Conservation (phyloP, 2,888 invertebrate genomes). For the Tetranychus truncatus region DNA sequence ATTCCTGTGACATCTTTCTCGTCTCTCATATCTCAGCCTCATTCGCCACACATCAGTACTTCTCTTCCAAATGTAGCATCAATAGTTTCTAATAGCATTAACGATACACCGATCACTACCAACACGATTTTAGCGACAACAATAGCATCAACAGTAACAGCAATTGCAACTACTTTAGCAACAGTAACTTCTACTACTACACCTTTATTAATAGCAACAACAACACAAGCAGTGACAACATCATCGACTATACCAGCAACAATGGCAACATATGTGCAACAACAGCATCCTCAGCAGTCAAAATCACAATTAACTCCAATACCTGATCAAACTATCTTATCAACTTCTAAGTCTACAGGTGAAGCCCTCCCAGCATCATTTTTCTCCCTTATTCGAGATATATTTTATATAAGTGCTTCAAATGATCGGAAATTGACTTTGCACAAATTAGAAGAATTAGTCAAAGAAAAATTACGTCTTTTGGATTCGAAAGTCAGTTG, state of each 20-base stretch:
- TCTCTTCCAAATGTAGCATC: neutral
- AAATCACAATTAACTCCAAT: neutral
- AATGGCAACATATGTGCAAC: neutral
- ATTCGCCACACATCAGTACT: neutral
- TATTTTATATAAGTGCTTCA: slow-evolving; percentile 53
- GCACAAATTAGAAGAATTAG: slow-evolving; percentile 20
- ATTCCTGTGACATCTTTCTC: neutral
- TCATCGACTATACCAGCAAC: neutral
- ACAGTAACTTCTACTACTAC: neutral
- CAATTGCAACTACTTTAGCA: neutral
- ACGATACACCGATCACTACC: neutral
- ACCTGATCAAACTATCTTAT: neutral
- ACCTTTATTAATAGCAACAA: neutral
- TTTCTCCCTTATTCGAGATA: slow-evolving; percentile 65
- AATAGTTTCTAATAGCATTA: neutral
- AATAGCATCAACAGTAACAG: neutral
- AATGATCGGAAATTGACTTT: slow-evolving; percentile 60
- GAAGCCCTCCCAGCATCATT: slow-evolving; percentile 53
- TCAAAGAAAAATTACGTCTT: slow-evolving; percentile 16
- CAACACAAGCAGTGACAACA: neutral
- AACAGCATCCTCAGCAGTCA: neutral
- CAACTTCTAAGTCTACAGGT: neutral
- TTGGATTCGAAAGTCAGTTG: slow-evolving; percentile 13
- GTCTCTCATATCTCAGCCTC: neutral
- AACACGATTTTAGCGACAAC: neutral